These are phyloP conservation scores for Serrognathus titanus DNA, from an alignment of 2,888 invertebrate genomes.

Conservation along the genomic window DNA sequence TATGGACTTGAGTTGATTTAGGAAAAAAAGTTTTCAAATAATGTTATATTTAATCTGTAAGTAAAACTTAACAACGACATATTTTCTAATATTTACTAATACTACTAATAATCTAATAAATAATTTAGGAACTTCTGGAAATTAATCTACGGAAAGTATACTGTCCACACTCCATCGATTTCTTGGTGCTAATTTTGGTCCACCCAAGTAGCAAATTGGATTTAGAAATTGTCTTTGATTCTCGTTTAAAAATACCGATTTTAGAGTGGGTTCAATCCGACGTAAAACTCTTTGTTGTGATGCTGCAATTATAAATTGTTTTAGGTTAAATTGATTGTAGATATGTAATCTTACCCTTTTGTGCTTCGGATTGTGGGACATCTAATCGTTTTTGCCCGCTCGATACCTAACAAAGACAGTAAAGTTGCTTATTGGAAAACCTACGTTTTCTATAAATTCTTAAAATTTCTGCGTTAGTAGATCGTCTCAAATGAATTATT, in stretches of 20 bases:
- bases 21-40: too few species aligned
- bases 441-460: too few species aligned
- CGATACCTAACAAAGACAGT: slow-evolving; percentile 16
- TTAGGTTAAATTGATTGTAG: not conserved
- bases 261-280: slow-evolving; percentile 4
- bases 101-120: too few species aligned
- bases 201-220: slow-evolving; percentile 69
- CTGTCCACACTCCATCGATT: slow-evolving; percentile 61
- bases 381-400: slow-evolving; percentile 3
- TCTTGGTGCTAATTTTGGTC: slow-evolving; percentile 51
- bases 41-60: too few species aligned
- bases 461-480: too few species aligned
- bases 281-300: slow-evolving; percentile 1
- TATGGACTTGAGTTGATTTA: too few species aligned
- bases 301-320: slow-evolving; percentile 6
- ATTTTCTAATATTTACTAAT: too few species aligned
- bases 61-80: too few species aligned
- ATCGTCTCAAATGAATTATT: too few species aligned
- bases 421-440: not conserved
- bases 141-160: slow-evolving; percentile 62
- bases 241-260: slow-evolving; percentile 55
- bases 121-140: not conserved
- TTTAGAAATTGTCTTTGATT: slow-evolving; percentile 58
- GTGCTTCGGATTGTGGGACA: slow-evolving; percentile 2
- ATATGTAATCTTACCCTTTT: slow-evolving; percentile 9